Percentiles rank a stretch among this genome's conserved stretches.
phyloP scores from a whole-genome alignment of 2,797 vertebrate species.

The Bovichtus diacanthus region DNA sequence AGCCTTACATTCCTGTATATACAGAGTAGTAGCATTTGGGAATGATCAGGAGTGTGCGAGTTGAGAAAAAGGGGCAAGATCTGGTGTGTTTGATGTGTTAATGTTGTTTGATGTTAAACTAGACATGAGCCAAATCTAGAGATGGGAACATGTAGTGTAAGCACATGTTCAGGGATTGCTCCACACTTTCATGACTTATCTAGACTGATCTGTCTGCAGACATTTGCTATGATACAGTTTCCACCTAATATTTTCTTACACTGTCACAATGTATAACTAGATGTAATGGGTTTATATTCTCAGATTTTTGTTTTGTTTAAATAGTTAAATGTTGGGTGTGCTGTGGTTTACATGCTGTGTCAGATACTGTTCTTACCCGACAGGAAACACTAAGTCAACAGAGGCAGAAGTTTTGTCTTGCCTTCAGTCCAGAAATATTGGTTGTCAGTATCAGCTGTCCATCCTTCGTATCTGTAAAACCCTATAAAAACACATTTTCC shows the following conservation, averaged over 20 bases:
- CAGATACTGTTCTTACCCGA: background rate
- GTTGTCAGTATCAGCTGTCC: no score
- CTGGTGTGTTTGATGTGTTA: conserved; percentile 10
- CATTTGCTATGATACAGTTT: background rate
- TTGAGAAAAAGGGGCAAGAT: background rate
- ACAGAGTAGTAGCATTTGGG: background rate
- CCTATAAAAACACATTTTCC: no score
- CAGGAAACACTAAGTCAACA: background rate
- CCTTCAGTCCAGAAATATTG: no score
- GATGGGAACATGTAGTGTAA: conserved; percentile 4
- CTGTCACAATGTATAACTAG: background rate
- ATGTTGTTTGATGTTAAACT: conserved; percentile 11
- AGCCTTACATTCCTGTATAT: background rate
- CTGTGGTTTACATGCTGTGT: background rate
- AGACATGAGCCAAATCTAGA: background rate
- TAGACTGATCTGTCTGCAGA: background rate
- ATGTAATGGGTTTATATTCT: no score
- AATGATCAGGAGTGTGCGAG: background rate
- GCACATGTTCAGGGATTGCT: background rate
- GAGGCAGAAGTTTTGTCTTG: background rate
- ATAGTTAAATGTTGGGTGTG: background rate
- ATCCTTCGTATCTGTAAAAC: no score
- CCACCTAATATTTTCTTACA: no score
- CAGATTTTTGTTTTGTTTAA: no score
- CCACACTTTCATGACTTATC: no score